A percentile compares a stretch with the other conserved stretches of the same genome.
These are phyloP conservation scores for Cepaea hortensis DNA, from an alignment of 2,888 invertebrate genomes.

Conservation along the genomic window DNA sequence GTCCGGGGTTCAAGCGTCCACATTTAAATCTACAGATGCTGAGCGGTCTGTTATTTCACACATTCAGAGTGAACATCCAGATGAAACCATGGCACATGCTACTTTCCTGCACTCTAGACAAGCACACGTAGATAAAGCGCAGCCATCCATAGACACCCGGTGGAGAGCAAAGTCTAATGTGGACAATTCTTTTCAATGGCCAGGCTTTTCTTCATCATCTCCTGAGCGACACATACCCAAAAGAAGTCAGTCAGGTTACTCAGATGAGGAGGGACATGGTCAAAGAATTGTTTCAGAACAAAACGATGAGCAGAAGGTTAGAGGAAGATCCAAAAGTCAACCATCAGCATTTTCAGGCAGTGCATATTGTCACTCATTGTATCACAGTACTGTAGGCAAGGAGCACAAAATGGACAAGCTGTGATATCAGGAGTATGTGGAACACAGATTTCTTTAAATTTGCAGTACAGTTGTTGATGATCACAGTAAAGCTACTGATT, in stretches of 20 bases:
- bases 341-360: constrained; percentile 26
- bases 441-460: constrained; percentile 5
- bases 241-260: constrained; percentile 20
- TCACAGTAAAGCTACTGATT: neutral
- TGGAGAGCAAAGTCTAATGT: constrained; percentile 18
- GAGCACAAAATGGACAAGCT: constrained; percentile 12
- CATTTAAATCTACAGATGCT: neutral
- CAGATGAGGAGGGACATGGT: constrained; percentile 5
- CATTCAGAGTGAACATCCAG: neutral
- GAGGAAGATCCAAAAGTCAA: constrained; percentile 44
- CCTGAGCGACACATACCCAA: neutral
- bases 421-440: constrained; percentile 16
- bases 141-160: constrained; percentile 11
- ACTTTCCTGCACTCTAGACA: neutral
- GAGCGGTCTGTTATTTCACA: neutral
- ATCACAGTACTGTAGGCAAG: neutral
- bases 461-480: neutral
- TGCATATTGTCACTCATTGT: constrained; percentile 4
- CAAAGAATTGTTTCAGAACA: constrained; percentile 13
- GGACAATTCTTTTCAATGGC: constrained; percentile 28
- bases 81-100: neutral
- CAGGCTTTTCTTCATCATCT: constrained; percentile 2
- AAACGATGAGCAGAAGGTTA: constrained; percentile 2
- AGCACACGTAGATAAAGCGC: constrained; percentile 9
- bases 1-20: neutral